Percentiles rank a stretch among this genome's conserved stretches.
These are phyloP conservation scores for Cylas formicarius DNA, from an alignment of 1,140 invertebrate genomes.

Conservation along the genomic window DNA sequence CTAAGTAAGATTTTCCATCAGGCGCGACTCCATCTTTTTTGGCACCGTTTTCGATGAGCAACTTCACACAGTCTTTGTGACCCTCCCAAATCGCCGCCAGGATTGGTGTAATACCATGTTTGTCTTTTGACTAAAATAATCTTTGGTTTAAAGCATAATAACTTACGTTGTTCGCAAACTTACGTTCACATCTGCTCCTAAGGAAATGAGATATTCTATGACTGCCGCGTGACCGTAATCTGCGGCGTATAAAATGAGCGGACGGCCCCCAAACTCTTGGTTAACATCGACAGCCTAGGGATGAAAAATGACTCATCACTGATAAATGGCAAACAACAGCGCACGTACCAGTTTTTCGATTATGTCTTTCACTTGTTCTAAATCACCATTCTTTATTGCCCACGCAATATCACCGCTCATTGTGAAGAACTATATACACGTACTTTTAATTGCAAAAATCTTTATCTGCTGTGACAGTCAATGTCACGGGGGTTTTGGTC, in stretches of 20 bases:
- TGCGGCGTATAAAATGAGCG: constrained; percentile 83
- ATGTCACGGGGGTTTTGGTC: no score
- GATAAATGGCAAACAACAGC: constrained; percentile 1
- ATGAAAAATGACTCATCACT: constrained; percentile 10
- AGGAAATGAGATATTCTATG: constrained; percentile 78
- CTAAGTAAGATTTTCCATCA: constrained; percentile 77
- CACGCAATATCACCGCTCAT: constrained; percentile 68
- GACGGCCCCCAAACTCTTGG: constrained; percentile 75
- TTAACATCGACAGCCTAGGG: constrained; percentile 78
- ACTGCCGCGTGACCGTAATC: constrained; percentile 92
- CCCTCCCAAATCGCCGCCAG: constrained; percentile 94
- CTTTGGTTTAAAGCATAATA: background rate
- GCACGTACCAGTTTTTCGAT: constrained; percentile 73
- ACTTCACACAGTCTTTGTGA: constrained; percentile 82
- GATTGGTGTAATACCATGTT: constrained; percentile 88
- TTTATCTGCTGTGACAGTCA: constrained; percentile 1
- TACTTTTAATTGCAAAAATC: constrained; percentile 16
- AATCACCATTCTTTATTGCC: constrained; percentile 91
- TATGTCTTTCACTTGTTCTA: constrained; percentile 82
- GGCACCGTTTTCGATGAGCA: constrained; percentile 83
- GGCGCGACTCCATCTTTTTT: constrained; percentile 75
- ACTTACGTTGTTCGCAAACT: constrained; percentile 41
- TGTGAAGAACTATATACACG: constrained; percentile 7
- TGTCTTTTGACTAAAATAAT: constrained; percentile 67
- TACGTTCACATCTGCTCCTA: constrained; percentile 91